These are phyloP conservation scores for Stegastes partitus DNA, from an alignment of 2,113 vertebrate species.

Conservation along the genomic window DNA sequence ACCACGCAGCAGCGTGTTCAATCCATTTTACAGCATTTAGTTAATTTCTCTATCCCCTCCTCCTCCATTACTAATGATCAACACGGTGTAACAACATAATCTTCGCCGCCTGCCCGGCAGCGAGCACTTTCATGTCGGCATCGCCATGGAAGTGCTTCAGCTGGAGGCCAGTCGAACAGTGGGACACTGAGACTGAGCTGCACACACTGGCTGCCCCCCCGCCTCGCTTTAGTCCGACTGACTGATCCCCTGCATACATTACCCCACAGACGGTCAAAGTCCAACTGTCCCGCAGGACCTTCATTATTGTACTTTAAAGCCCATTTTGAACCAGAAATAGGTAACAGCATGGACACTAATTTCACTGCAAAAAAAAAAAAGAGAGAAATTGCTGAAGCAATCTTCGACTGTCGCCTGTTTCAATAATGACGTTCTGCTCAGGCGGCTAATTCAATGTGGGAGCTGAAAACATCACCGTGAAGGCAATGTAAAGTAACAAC, in stretches of 20 bases:
- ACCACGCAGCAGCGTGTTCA: constrained; percentile 19
- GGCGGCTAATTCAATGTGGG: constrained; percentile 7
- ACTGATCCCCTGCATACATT: constrained; percentile 71
- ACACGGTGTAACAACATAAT: constrained; percentile 45
- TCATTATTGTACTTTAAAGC: constrained; percentile 59
- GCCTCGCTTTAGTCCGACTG: constrained; percentile 49
- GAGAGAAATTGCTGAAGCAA: not conserved
- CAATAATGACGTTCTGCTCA: constrained; percentile 36
- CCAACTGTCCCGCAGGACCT: constrained; percentile 52
- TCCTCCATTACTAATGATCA: constrained; percentile 56
- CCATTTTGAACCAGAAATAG: constrained; percentile 43
- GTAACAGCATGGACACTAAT: constrained; percentile 36
- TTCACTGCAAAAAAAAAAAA: constrained; percentile 19
- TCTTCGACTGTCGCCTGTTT: constrained; percentile 40
- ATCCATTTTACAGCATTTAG: constrained; percentile 31
- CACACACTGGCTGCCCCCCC: constrained; percentile 40
- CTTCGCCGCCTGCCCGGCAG: constrained; percentile 11
- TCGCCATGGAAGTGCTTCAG: constrained; percentile 46
- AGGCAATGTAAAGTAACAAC: constrained; percentile 31
- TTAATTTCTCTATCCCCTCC: constrained; percentile 30
- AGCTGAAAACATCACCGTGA: constrained; percentile 31
- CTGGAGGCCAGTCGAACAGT: constrained; percentile 52
- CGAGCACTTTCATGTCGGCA: constrained; percentile 51
- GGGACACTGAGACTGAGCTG: constrained; percentile 39
- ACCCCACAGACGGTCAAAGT: constrained; percentile 51